phyloP scores from a whole-genome alignment of 2,888 invertebrate genomes.

The Sinodicranocentrus sp. region DNA sequence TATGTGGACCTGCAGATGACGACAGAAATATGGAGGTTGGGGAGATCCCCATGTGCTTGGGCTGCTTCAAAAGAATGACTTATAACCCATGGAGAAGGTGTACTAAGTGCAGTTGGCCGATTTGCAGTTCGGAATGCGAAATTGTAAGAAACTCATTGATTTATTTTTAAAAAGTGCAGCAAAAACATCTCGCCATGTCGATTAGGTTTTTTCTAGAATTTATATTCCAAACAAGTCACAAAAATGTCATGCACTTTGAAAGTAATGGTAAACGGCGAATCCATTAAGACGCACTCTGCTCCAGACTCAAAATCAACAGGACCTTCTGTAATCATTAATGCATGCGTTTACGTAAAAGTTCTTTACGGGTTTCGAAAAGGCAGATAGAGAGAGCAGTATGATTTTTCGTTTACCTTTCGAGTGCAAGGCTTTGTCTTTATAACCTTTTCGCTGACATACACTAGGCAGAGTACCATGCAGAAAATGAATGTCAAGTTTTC shows the following conservation, averaged over 20 bases:
- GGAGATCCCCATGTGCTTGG: slow-evolving; percentile 70
- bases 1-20: slow-evolving; percentile 69
- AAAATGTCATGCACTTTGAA: no score
- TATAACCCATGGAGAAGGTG: slow-evolving; percentile 50
- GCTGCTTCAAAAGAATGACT: slow-evolving; percentile 66
- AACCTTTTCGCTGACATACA: slow-evolving; percentile 32
- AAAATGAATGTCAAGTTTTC: slow-evolving; percentile 70
- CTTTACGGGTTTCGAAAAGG: no score
- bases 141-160: slow-evolving; percentile 47
- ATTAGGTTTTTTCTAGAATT: no score
- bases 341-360: no score
- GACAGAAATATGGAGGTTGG: slow-evolving; percentile 54
- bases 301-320: no score
- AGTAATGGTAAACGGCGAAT: no score
- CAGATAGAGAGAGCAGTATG: no score
- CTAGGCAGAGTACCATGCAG: slow-evolving; percentile 66
- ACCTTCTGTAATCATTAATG: no score
- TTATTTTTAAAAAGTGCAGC: not conserved
- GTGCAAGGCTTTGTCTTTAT: not conserved
- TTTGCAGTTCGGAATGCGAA: slow-evolving; percentile 62
- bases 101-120: slow-evolving; percentile 66
- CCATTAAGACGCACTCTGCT: no score
- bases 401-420: no score
- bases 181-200: no score
- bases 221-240: no score